Conservation (phyloP, 2,113 vertebrate species). For the Cephalopterus ornatus region DNA sequence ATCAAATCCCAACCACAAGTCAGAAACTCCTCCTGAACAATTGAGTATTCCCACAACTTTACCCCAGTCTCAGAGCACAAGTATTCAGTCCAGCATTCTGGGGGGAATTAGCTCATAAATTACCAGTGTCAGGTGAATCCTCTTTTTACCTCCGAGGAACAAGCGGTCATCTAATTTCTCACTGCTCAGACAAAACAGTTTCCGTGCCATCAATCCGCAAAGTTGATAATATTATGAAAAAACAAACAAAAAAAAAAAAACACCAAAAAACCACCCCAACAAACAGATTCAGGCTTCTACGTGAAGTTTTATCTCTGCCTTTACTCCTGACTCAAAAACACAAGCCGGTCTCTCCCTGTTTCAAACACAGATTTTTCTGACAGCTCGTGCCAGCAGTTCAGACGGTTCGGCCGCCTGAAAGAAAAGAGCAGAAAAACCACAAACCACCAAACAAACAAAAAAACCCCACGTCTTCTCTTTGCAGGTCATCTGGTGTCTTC, state of each 20-base stretch:
- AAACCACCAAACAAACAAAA: not conserved
- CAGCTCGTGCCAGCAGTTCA: not conserved
- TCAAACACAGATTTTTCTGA: not conserved
- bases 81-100: not conserved
- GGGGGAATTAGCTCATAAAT: not conserved
- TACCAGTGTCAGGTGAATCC: not conserved
- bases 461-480: fast-evolving
- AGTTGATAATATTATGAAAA: not conserved
- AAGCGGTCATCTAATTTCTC: not conserved
- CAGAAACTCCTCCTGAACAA: not conserved
- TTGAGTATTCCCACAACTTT: not conserved
- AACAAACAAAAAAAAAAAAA: no score
- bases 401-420: not conserved
- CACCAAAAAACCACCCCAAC: not conserved
- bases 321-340: not conserved
- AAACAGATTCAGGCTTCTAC: not conserved
- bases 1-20: slow-evolving; percentile 13
- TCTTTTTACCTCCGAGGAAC: not conserved
- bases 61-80: not conserved
- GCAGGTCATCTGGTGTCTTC: not conserved
- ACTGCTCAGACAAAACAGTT: not conserved
- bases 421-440: not conserved
- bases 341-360: not conserved
- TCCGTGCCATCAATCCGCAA: not conserved
- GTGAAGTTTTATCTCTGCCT: not conserved